Conservation (phyloP, 2,888 invertebrate species). For the Callyntrura sp. region DNA sequence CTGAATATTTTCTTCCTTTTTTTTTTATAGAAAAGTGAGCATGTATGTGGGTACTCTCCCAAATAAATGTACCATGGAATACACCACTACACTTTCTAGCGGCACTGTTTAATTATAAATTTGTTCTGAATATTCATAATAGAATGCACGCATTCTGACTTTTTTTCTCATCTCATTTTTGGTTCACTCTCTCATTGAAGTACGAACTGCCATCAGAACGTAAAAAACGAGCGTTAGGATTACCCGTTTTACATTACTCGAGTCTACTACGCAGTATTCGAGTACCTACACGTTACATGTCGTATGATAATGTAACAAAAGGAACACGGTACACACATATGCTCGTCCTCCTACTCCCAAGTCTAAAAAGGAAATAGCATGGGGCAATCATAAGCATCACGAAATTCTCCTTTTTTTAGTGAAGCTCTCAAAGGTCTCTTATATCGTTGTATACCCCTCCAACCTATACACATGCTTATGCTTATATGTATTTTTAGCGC, state of each 20-base stretch:
- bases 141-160: neutral
- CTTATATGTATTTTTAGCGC: slow-evolving; percentile 2
- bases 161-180: neutral
- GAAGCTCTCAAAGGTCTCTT: neutral
- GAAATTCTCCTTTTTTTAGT: neutral
- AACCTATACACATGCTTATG: neutral
- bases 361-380: slow-evolving; percentile 7
- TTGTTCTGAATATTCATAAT: neutral
- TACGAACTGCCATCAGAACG: slow-evolving; percentile 51
- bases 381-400: neutral
- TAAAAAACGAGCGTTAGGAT: slow-evolving; percentile 19
- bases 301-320: no score
- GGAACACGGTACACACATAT: neutral
- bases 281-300: no score
- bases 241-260: neutral
- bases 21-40: no score
- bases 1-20: no score
- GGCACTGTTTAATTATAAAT: neutral
- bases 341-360: neutral
- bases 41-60: neutral
- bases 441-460: neutral
- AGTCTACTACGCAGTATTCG: no score
- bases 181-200: neutral
- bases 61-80: no score
- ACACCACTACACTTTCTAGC: neutral